Evolutionary conservation across 2,113 vertebrate species (phyloP), one percentile per base, ranked within the genome.

Genomic region (Microcebus lehilahytsara): DNA sequence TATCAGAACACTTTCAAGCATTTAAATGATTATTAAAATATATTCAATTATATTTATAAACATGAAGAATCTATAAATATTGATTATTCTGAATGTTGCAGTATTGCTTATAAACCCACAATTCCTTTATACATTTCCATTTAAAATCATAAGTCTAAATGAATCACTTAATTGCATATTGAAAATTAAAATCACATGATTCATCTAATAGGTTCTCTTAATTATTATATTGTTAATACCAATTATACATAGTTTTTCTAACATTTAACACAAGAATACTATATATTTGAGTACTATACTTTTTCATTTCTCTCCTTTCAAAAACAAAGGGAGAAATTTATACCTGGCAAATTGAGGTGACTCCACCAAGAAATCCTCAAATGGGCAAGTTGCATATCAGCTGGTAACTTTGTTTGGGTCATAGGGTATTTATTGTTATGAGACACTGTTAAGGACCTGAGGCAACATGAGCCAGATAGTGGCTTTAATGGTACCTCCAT

Each of bases 21-120:
- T 89, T 90, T 60, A 86, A 62, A 69, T 56, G 56, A 91, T 56
- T 96, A 14, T 92, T 89, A 69, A 58, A 92, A 42, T 88, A 42
- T 53, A 27, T 75, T 83, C 56, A 77, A 40, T 69, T 86, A 34
- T 66, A 25, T 75, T 69, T 69, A 71, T 46, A 89, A 85, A 11
- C n/a, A 81, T 80, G 20, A 81, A 75, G 8, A 75, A 75, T 74
- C 53, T 89, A 53, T 37, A 92, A 58, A 72, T 86, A 34, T 32
- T 25, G 49, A 53, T 75, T 81, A 81, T 90, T 77, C 51, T 95
- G 20, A 85, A 75, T 75, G 23, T 96, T 75, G 27, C 19, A 25
- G n/a, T 62, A 94, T 17, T 93, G 20, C 25, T 87, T 83, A 91
- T 64, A n/a, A 86, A 51, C 51, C 30, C 5, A 77, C 49, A 32